Percentiles rank a stretch among this genome's conserved stretches.
These are phyloP conservation scores for Nannobrachium achirus DNA, from an alignment of 2,113 vertebrate genomes.

Conservation along the genomic window DNA sequence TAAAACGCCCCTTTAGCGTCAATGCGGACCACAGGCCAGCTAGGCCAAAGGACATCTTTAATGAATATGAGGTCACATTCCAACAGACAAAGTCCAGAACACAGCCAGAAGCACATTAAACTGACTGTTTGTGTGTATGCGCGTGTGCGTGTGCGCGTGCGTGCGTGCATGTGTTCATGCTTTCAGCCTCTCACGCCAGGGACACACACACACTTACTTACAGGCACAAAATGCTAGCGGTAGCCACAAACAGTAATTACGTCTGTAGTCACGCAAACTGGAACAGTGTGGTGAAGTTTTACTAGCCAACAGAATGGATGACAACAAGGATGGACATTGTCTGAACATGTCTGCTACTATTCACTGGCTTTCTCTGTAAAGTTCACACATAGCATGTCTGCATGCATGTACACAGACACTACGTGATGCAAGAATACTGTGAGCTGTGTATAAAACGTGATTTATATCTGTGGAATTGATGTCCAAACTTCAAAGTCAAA, in stretches of 20 bases:
- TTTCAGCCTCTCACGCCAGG: conserved; percentile 6
- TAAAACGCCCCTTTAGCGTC: conserved; percentile 42
- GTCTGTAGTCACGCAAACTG: conserved; percentile 33
- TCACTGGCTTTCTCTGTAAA: background rate
- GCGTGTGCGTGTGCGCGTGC: background rate
- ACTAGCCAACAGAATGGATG: conserved; percentile 29
- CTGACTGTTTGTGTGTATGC: conserved; percentile 3
- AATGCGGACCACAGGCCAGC: conserved; percentile 40
- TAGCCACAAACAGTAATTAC: conserved; percentile 60
- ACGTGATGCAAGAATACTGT: too few relatives aligned
- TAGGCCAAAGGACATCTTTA: conserved; percentile 50
- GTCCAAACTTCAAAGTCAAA: too few relatives aligned
- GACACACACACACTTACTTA: background rate
- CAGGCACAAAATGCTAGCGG: conserved; percentile 14
- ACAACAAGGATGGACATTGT: conserved; percentile 48
- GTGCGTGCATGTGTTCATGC: background rate
- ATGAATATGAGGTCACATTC: conserved; percentile 64
- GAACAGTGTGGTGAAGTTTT: conserved; percentile 6
- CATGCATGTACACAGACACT: too few relatives aligned
- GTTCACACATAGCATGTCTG: too few relatives aligned
- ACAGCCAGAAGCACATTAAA: conserved; percentile 51
- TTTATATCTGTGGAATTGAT: too few relatives aligned
- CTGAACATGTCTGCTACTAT: conserved; percentile 46
- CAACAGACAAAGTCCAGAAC: conserved; percentile 58
- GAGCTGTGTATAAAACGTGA: too few relatives aligned